phyloP scores from a whole-genome alignment of 1,140 invertebrate species.

The Protaetia brevitarsis region DNA sequence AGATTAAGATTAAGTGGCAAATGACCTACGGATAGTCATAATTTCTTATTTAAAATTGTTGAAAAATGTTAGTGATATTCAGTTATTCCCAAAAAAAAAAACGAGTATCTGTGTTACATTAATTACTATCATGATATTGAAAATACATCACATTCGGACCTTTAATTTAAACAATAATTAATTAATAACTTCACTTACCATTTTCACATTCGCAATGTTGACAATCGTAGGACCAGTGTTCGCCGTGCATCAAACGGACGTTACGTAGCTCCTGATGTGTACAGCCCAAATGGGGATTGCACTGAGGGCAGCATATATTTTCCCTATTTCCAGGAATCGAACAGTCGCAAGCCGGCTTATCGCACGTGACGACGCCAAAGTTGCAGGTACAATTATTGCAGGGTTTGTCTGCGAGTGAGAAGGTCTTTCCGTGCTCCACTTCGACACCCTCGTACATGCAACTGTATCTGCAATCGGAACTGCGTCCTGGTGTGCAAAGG shows the following conservation, averaged over 20 bases:
- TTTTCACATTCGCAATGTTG: conserved; percentile 79
- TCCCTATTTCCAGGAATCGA: conserved; percentile 52
- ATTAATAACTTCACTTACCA: not conserved
- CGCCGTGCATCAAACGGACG: conserved; percentile 72
- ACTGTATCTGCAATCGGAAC: conserved; percentile 53
- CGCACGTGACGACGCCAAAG: conserved; percentile 63
- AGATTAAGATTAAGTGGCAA: too few relatives aligned
- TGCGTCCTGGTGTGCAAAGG: conserved; percentile 60
- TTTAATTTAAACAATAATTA: too few relatives aligned
- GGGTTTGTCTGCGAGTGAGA: conserved; percentile 53
- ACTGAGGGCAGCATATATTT: conserved; percentile 75
- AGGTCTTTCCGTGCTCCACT: conserved; percentile 55
- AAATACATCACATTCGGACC: too few relatives aligned
- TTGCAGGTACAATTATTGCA: conserved; percentile 62
- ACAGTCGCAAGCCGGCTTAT: conserved; percentile 61
- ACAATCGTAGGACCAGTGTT: conserved; percentile 85
- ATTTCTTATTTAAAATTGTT: too few relatives aligned
- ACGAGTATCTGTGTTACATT: too few relatives aligned
- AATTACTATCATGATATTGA: too few relatives aligned
- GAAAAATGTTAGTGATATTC: too few relatives aligned
- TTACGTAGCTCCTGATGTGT: conserved; percentile 74
- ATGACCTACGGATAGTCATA: too few relatives aligned
- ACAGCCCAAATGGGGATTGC: conserved; percentile 67
- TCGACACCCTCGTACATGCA: conserved; percentile 62
- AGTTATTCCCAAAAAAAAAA: too few relatives aligned